Evolutionary conservation across 1,140 invertebrate species (phyloP).

Genomic region (Akabosia matsudoensis): DNA sequence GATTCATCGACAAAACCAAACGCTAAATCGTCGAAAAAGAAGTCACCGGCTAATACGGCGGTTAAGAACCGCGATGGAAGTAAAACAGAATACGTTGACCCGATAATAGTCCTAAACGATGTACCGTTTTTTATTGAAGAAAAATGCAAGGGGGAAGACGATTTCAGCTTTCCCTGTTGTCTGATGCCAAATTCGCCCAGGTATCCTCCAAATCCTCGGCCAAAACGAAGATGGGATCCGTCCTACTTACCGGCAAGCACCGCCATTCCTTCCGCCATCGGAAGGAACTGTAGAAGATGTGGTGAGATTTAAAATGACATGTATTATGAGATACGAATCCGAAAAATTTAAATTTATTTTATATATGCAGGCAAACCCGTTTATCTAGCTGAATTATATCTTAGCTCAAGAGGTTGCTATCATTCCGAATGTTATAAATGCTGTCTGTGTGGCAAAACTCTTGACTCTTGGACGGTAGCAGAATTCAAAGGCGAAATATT

Average conservation of each 20-base stretch:
- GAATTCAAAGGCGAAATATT: neutral
- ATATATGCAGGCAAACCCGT: neutral
- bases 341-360: too few species aligned
- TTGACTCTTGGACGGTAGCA: slow-evolving; percentile 1
- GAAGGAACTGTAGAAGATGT: neutral
- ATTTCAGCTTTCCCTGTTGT: neutral
- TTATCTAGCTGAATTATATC: neutral
- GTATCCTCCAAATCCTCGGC: slow-evolving; percentile 7
- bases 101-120: neutral
- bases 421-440: slow-evolving; percentile 19
- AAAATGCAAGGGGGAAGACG: neutral
- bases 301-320: neutral
- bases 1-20: too few species aligned
- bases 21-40: too few species aligned
- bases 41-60: too few species aligned
- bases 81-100: neutral
- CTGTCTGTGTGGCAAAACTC: slow-evolving; percentile 6
- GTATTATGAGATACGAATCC: too few species aligned
- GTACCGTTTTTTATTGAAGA: neutral
- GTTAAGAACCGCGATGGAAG: too few species aligned
- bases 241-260: neutral
- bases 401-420: neutral
- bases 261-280: neutral
- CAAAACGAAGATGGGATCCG: neutral
- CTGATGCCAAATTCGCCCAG: neutral